Evolutionary conservation across 2,113 vertebrate species (phyloP).

Genomic region (Sinocyclocheilus grahami): DNA sequence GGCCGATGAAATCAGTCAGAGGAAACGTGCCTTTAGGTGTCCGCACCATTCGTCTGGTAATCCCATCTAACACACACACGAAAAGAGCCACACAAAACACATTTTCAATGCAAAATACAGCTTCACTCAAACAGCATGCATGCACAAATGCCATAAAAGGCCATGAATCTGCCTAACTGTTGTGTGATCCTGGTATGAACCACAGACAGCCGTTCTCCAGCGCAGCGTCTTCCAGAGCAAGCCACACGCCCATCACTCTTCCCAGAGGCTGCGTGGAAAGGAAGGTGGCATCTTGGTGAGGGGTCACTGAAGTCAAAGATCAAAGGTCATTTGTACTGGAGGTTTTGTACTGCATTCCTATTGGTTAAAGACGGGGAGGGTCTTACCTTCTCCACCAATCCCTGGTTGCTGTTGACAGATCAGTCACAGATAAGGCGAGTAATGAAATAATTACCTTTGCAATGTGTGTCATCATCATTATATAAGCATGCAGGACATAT

Average conservation of each 20-base stretch:
- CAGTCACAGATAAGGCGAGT: not conserved
- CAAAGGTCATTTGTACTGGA: not conserved
- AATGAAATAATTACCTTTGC: not conserved
- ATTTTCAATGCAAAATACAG: not conserved
- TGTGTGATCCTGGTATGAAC: slow-evolving; percentile 94
- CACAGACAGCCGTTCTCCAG: slow-evolving; percentile 89
- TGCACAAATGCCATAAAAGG: not conserved
- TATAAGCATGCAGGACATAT: not conserved
- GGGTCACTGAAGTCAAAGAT: slow-evolving; percentile 73
- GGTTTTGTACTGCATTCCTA: not conserved
- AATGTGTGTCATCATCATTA: not conserved
- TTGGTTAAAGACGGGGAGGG: not conserved
- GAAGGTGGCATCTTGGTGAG: slow-evolving; percentile 94
- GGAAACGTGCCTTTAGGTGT: slow-evolving; percentile 72
- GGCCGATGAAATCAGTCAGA: slow-evolving; percentile 80
- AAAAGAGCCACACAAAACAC: not conserved
- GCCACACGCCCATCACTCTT: slow-evolving; percentile 87
- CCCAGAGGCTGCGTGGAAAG: slow-evolving; percentile 92
- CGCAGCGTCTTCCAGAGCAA: slow-evolving; percentile 87
- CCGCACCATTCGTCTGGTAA: slow-evolving; percentile 86
- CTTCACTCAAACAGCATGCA: not conserved
- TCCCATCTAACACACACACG: slow-evolving; percentile 73
- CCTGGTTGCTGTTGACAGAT: slow-evolving; percentile 85
- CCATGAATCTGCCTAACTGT: not conserved
- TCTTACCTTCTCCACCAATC: slow-evolving; percentile 93